phyloP scores from a whole-genome alignment of 2,797 vertebrate species.

The Xenopus petersii region DNA sequence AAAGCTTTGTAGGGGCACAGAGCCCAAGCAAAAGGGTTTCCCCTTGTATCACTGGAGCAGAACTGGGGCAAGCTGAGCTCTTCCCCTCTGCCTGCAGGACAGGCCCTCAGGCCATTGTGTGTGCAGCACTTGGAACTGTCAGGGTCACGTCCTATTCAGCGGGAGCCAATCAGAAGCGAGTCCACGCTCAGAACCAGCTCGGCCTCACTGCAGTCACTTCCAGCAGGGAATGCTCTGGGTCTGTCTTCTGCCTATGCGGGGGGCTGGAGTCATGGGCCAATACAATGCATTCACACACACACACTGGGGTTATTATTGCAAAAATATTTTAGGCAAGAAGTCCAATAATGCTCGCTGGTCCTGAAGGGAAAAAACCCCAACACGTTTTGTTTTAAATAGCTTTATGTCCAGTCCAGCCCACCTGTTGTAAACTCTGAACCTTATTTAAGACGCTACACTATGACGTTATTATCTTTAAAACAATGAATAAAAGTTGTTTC shows the following conservation, averaged over 20 bases:
- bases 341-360: neutral
- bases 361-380: no score
- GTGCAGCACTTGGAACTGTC: slow-evolving; percentile 5
- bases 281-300: slow-evolving; percentile 17
- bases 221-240: slow-evolving; percentile 35
- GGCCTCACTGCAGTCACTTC: slow-evolving; percentile 25
- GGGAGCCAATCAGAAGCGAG: slow-evolving; percentile 13
- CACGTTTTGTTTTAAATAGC: no score
- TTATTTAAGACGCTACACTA: no score
- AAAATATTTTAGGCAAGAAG: neutral
- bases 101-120: slow-evolving; percentile 18
- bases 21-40: neutral
- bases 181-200: slow-evolving; percentile 21
- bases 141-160: slow-evolving; percentile 46
- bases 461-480: no score
- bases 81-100: slow-evolving; percentile 7
- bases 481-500: no score
- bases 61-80: neutral
- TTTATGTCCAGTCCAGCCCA: no score
- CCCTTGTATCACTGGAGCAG: neutral
- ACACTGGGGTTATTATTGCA: slow-evolving; percentile 9
- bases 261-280: slow-evolving; percentile 35
- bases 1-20: neutral
- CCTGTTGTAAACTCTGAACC: no score
- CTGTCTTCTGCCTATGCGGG: slow-evolving; percentile 31